Evolutionary conservation across 2,888 invertebrate species (phyloP).

Genomic region (Cordilura impudica): DNA sequence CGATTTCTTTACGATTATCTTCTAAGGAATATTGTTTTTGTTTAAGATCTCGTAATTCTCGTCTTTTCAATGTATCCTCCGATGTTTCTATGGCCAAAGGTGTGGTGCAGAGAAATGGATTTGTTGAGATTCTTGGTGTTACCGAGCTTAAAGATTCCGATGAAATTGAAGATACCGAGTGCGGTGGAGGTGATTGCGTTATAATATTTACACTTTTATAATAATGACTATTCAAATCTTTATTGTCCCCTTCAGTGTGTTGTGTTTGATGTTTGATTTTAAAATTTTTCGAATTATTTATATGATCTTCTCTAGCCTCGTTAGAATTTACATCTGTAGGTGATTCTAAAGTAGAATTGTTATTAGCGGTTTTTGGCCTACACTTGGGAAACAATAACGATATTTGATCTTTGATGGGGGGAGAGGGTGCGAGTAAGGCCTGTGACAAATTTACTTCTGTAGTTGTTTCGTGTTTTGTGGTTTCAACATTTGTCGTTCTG

Average conservation of each 20-base stretch:
- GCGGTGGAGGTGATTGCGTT: constrained; percentile 75
- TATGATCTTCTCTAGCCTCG: constrained; percentile 47
- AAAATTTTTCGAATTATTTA: constrained; percentile 50
- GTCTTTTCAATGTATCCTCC: constrained; percentile 37
- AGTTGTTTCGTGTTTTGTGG: constrained; percentile 52
- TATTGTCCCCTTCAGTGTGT: constrained; percentile 22
- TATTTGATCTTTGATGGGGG: constrained; percentile 84
- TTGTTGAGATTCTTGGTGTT: constrained; percentile 77
- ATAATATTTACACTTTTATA: constrained; percentile 72
- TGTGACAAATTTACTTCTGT: constrained; percentile 69
- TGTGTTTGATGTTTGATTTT: constrained; percentile 37
- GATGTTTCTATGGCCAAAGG: constrained; percentile 45
- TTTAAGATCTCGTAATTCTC: constrained; percentile 40
- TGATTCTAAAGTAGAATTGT: constrained; percentile 44
- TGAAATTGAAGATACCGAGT: constrained; percentile 75
- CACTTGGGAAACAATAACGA: constrained; percentile 92
- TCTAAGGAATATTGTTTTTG: constrained; percentile 18
- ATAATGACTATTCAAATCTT: constrained; percentile 63
- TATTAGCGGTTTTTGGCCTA: constrained; percentile 80
- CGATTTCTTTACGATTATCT: background rate
- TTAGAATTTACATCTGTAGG: constrained; percentile 45
- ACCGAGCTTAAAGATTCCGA: constrained; percentile 77
- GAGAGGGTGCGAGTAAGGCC: constrained; percentile 79
- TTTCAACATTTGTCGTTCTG: constrained; percentile 58
- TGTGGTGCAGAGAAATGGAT: constrained; percentile 75